These are phyloP conservation scores for Chaetodon trifascialis DNA, from an alignment of 2,113 vertebrate genomes.

Conservation along the genomic window DNA sequence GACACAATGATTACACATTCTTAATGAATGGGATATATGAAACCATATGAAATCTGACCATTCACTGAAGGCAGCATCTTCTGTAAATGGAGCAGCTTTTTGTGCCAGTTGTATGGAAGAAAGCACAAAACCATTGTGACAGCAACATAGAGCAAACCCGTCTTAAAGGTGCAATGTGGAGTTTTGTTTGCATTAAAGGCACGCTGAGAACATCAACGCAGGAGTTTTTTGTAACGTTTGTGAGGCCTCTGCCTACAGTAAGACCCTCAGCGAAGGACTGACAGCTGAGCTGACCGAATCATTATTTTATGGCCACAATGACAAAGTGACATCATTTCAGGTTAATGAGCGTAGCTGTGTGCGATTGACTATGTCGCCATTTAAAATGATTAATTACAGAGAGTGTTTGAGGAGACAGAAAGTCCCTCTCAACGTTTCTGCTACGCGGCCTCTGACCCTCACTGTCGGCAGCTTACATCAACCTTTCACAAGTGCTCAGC, in stretches of 20 bases:
- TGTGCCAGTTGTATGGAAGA: background rate
- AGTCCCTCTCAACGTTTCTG: background rate
- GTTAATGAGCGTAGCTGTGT: background rate
- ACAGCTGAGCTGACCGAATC: background rate
- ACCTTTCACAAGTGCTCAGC: background rate
- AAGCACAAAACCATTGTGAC: background rate
- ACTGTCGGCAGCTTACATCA: background rate
- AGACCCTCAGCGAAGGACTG: too few species aligned
- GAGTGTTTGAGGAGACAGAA: background rate
- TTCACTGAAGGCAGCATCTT: background rate
- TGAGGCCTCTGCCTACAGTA: too few species aligned
- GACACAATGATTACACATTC: background rate
- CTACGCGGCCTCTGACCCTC: too few species aligned
- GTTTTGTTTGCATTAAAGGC: background rate
- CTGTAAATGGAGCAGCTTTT: background rate
- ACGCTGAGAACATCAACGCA: background rate
- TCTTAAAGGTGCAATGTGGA: background rate
- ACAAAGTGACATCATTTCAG: background rate
- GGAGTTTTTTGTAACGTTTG: too few species aligned
- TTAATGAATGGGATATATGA: background rate
- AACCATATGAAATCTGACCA: background rate
- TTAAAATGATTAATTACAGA: background rate
- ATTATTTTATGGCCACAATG: background rate
- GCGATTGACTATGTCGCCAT: background rate
- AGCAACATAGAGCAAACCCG: background rate